Percentiles rank a stretch among this genome's conserved stretches.
These are phyloP conservation scores for Elephantulus edwardii DNA, from an alignment of 2,113 vertebrate species.

Conservation along the genomic window DNA sequence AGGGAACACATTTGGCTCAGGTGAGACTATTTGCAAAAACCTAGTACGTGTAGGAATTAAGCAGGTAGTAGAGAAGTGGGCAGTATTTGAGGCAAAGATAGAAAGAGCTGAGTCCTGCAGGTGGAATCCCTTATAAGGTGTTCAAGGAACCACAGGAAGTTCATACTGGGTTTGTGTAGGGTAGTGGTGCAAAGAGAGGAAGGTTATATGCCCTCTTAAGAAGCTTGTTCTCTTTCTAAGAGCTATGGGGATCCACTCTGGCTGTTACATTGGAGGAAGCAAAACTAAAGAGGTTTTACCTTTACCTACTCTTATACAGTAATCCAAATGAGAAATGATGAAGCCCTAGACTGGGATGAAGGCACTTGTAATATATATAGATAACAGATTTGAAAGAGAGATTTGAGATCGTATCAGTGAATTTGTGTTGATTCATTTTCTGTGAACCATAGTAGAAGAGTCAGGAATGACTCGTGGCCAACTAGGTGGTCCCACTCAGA, in stretches of 20 bases:
- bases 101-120: not conserved
- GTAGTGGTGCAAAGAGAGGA: not conserved
- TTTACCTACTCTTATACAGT: not conserved
- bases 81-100: constrained; percentile 4
- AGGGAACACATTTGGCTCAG: not conserved
- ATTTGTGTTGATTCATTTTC: not conserved
- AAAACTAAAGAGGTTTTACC: not conserved
- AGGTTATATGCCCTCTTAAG: not conserved
- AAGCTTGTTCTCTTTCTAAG: not conserved
- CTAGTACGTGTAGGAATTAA: not conserved
- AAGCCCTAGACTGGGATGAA: not conserved
- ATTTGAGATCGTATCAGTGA: not conserved
- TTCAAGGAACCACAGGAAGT: not conserved
- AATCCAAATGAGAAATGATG: not conserved
- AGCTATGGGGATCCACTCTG: not conserved
- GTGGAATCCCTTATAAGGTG: not conserved
- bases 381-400: not conserved
- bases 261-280: not conserved
- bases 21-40: not conserved
- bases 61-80: not conserved
- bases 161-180: not conserved
- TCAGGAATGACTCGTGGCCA: not conserved
- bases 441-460: not conserved
- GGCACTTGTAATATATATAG: not conserved
- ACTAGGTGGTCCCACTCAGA: not conserved